A percentile compares a stretch with the other conserved stretches of the same genome.
phyloP scores from a whole-genome alignment of 2,888 invertebrate species.

The Tetheella fluctuosa region DNA sequence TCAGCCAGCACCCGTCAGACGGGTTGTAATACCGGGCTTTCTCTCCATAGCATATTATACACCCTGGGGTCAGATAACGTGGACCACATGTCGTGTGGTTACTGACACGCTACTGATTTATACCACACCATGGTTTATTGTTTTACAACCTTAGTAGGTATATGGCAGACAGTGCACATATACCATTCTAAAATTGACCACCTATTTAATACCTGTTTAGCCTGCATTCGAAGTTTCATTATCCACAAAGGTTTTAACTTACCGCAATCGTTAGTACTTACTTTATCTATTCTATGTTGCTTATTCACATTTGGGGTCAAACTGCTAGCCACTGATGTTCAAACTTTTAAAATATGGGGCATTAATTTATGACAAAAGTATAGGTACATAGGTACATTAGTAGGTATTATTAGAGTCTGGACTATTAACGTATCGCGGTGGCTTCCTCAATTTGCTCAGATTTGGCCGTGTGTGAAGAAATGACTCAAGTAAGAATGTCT shows the following conservation, averaged over 20 bases:
- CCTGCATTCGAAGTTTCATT: background rate
- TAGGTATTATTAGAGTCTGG: too few species aligned
- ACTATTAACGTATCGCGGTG: too few species aligned
- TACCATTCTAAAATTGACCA: background rate
- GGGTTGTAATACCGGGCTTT: slow-evolving; percentile 52
- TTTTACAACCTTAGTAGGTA: slow-evolving; percentile 24
- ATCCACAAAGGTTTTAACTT: background rate
- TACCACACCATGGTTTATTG: slow-evolving; percentile 28
- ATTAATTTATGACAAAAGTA: background rate
- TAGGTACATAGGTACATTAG: too few species aligned
- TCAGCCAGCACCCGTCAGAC: slow-evolving; percentile 67
- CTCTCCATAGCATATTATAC: slow-evolving; percentile 30
- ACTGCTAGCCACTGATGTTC: too few species aligned
- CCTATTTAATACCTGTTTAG: background rate
- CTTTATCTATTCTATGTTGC: too few species aligned
- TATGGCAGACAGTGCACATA: background rate
- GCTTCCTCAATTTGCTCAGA: too few species aligned
- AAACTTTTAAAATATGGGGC: background rate
- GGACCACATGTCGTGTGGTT: slow-evolving; percentile 44
- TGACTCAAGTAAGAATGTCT: too few species aligned
- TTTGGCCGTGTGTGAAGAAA: too few species aligned
- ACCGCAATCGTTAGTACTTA: background rate
- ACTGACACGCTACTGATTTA: slow-evolving; percentile 21
- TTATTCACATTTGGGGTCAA: too few species aligned
- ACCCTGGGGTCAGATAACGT: slow-evolving; percentile 55